Base-by-base conservation (phyloP, 1,140 invertebrate genomes). In the Aphidius gifuensis region DNA sequence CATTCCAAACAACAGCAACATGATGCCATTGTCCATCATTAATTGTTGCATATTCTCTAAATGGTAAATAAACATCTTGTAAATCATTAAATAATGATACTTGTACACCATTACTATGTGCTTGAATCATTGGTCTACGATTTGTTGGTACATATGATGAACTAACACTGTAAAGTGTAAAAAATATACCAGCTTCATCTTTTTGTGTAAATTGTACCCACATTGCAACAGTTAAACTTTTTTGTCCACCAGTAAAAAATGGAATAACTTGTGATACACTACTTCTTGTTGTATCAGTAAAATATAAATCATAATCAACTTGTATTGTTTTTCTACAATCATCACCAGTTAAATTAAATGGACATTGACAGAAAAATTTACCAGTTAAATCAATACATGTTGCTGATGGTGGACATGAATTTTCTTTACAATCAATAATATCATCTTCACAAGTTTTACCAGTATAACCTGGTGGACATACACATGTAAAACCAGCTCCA, bases 1-100 rank as follows among this genome's bases (percentile, higher is more conserved):
- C 92, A 67, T 93, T 89, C 95, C 95, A 98, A 11, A 96, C 91
- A 32, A 98, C 83, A 16, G 94, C 93, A 16, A 98, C 86, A 74
- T 98, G 94, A 84, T 98, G 96, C 96, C 95, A 98, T 74, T 96
- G 92, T 8, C 94, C 94, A 72, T 97, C 95, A 69, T 96, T 97
- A 23, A 98, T 90, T 0, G 93, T 94, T 4, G 96, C 93, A 68
- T 92, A 96, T 74, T 95, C 92, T 57, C 89, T 86, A 79, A 94
- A 97, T 69, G 91, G 92, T 21, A 94, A 80, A 80, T 93, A 95
- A n/a, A 94, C 90, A 73, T 94, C 92, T 78, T 93, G 91, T 2
- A 92, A 76, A 69, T 94, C 92, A 40, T 88, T 86, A 83, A 97
- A 95, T 3, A 98, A 79, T 1, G 92, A 93, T 9, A 97, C 86